Base-by-base conservation (phyloP, 2,113 vertebrate species). In the Anolis sagrei region DNA sequence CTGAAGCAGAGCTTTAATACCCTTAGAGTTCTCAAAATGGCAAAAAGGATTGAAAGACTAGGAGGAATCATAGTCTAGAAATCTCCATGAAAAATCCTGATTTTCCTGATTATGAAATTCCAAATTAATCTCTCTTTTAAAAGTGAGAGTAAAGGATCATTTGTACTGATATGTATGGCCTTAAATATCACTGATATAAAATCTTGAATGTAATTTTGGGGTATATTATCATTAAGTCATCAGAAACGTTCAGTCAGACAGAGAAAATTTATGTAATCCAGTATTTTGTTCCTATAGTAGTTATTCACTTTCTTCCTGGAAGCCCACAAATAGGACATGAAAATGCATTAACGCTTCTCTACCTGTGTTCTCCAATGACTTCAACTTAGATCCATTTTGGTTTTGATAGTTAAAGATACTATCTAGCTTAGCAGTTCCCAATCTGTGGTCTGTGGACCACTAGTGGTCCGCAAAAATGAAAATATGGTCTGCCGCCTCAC, bases 41-140 rank as follows among this genome's bases (percentile, higher is more conserved):
- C 29, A 85, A 44, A 79, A 44, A 48, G 39, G 44, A 32, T 62
- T 86, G 54, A 44, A 73, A 86, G 25, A 72, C 44, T 79, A 27
- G 44, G 29, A 39, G 21, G 48, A 49, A 68, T 27, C 8, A 58
- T 69, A n/a, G 19, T 69, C 48, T 84, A n/a, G 13, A 84, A 68
- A 29, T 66, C 64, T 68, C 44, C 58, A 58, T 48, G 21, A 49
- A 66, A 49, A 34, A 34, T 84, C 44, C 23, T 68, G 36, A 5
- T 78, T 69, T 77, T 23, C 10, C 25, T 69, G 51, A 68, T 13
- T 64, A 5, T 10, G 62, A n/a, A n/a, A n/a, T n/a, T n/a, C n/a
- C n/a, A n/a, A n/a, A n/a, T n/a, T n/a, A n/a, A n/a, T n/a, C n/a
- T n/a, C n/a, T 2, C 3, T 23, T 36, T 64, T 49, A 64, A 36